These are phyloP conservation scores for Lepus americanus DNA, from an alignment of 2,113 vertebrate genomes.

Conservation along the genomic window DNA sequence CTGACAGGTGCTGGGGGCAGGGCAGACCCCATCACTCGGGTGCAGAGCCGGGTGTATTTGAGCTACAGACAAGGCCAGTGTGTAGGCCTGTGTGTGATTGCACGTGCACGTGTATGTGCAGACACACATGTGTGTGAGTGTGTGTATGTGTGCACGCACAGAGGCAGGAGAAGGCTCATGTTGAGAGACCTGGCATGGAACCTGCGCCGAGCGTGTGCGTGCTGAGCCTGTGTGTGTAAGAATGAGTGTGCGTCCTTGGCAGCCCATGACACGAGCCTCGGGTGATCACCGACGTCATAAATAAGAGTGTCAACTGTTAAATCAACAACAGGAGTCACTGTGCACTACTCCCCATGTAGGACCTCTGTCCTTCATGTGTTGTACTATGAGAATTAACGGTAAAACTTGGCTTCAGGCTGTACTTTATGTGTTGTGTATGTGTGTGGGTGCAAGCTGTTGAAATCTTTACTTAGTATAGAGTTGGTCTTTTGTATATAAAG, in stretches of 20 bases:
- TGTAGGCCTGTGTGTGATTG: background rate
- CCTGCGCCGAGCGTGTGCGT: background rate
- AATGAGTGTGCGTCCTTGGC: background rate
- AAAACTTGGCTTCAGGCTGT: too few relatives aligned
- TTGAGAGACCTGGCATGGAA: background rate
- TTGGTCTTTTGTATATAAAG: too few relatives aligned
- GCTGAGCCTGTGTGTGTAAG: background rate
- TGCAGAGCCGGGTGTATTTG: background rate
- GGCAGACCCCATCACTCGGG: background rate
- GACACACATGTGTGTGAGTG: background rate
- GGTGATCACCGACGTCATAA: too few relatives aligned
- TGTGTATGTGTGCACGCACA: rapidly evolving
- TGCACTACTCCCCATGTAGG: too few relatives aligned
- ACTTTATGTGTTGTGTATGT: too few relatives aligned
- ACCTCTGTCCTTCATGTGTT: too few relatives aligned
- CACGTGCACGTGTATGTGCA: background rate
- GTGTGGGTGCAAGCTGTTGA: too few relatives aligned
- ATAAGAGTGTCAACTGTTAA: too few relatives aligned
- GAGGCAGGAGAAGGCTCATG: background rate
- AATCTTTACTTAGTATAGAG: too few relatives aligned
- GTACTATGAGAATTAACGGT: too few relatives aligned
- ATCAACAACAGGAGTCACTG: too few relatives aligned
- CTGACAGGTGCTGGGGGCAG: background rate
- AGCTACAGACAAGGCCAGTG: background rate
- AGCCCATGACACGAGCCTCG: too few relatives aligned